phyloP scores from a whole-genome alignment of 2,113 vertebrate genomes.

The Spermophilus dauricus region DNA sequence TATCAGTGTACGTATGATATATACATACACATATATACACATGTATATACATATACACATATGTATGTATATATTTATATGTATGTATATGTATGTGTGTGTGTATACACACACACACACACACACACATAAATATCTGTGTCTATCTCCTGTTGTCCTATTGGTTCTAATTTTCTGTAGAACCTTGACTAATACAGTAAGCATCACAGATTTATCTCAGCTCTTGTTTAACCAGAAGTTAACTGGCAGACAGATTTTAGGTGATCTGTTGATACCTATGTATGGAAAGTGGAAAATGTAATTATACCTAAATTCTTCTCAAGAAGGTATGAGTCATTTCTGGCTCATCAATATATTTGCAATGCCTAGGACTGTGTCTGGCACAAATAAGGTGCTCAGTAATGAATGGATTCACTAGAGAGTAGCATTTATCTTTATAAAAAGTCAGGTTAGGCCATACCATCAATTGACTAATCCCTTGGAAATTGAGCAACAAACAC shows the following conservation, averaged over 20 bases:
- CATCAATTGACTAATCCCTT: neutral
- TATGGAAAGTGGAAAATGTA: slow-evolving; percentile 11
- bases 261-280: neutral
- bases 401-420: slow-evolving; percentile 6
- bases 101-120: neutral
- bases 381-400: neutral
- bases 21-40: neutral
- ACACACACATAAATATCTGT: too few species aligned
- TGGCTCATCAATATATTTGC: neutral
- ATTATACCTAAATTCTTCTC: neutral
- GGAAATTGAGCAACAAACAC: slow-evolving; percentile 17
- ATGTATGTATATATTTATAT: too few species aligned
- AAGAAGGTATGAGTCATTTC: neutral
- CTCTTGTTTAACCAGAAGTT: slow-evolving; percentile 11
- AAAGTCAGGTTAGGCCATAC: neutral
- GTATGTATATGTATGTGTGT: too few species aligned
- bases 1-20: neutral
- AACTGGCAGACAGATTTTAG: neutral
- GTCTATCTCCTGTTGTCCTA: neutral
- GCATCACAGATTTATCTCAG: neutral
- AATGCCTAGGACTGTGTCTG: neutral
- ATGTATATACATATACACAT: neutral
- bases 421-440: neutral
- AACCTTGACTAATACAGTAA: neutral
- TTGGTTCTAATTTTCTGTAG: neutral